Base-by-base conservation (phyloP, 2,797 vertebrate species). In the Otolemur crassicaudatus region DNA sequence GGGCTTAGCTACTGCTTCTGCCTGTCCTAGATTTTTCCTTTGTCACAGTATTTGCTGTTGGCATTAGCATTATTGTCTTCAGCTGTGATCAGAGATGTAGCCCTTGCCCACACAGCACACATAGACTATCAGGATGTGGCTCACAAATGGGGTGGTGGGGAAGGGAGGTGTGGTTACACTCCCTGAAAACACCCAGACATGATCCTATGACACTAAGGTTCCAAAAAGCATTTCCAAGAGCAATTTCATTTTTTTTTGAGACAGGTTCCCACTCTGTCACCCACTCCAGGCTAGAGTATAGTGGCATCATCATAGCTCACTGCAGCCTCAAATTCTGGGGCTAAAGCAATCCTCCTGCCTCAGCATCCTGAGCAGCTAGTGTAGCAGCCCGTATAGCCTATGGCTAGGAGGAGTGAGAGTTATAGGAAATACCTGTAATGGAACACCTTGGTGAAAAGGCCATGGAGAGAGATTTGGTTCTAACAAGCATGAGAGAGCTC, bases 11-110 rank as follows among this genome's bases (percentile, higher is more conserved):
- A 98, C 97, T 96, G 92, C 97, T 98, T 99, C 98, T 98, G 98
- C 93, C 91, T 97, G 91, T 92, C 94, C 96, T 98, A 73, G 93
- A 95, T 97, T 97, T 79, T 97, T 94, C 92, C 87, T 56, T 93
- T 86, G 80, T 94, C 77, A 91, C 90, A 95, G 97, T 98, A 94
- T 98, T 99, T 99, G 98, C 99, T 98, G 98, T 98, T 97, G 98
- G 98, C 95, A 63, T 91, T 96, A 70, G 97, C 92, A 60, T 97
- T 97, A 97, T 94, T 31, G 0, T 93, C 90, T 94, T 65, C 58
- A 96, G 95, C 60, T 56, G 87, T 94, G 37, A 93, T 56, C 81
- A 70, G 96, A 94, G 63, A 90, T 10, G 40, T 25, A 69, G 85
- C 37, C 65, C 53, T 93, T 69, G 8, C 29, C 46, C 3, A 3